These are phyloP conservation scores for Ophonus ardosiacus DNA, from an alignment of 2,888 invertebrate species.

Conservation along the genomic window DNA sequence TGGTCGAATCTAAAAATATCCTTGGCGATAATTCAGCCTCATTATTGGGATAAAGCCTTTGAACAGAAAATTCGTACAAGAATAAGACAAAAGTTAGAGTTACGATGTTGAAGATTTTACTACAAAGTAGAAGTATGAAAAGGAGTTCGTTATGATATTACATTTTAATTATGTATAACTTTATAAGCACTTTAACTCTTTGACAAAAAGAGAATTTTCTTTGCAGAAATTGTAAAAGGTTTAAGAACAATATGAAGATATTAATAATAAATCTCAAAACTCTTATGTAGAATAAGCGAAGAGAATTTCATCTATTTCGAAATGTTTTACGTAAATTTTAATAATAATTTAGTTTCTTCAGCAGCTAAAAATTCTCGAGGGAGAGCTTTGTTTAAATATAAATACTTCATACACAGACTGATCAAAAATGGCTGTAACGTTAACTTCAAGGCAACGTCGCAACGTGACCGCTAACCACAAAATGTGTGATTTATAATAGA, in stretches of 20 bases:
- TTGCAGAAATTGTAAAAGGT: not conserved
- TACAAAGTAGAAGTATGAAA: not conserved
- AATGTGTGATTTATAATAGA: no score
- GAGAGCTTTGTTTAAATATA: no score
- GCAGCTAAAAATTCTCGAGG: no score
- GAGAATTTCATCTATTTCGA: no score
- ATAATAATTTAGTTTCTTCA: no score
- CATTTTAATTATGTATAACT: not conserved
- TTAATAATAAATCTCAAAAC: not conserved
- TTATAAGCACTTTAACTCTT: not conserved
- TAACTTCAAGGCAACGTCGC: no score
- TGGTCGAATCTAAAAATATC: constrained; percentile 58
- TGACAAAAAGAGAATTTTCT: not conserved
- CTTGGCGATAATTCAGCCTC: constrained; percentile 19
- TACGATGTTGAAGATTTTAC: not conserved
- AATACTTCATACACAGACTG: no score
- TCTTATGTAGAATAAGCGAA: no score
- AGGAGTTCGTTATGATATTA: not conserved
- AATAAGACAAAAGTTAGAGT: constrained; percentile 9
- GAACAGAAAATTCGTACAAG: constrained; percentile 20
- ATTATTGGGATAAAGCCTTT: constrained; percentile 1
- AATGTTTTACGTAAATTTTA: no score
- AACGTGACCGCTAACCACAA: no score
- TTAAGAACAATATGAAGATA: not conserved
- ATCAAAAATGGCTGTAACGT: no score